Percentiles rank a stretch among this genome's conserved stretches.
Conservation (phyloP, 2,888 invertebrate species). For the Phortica magna region DNA sequence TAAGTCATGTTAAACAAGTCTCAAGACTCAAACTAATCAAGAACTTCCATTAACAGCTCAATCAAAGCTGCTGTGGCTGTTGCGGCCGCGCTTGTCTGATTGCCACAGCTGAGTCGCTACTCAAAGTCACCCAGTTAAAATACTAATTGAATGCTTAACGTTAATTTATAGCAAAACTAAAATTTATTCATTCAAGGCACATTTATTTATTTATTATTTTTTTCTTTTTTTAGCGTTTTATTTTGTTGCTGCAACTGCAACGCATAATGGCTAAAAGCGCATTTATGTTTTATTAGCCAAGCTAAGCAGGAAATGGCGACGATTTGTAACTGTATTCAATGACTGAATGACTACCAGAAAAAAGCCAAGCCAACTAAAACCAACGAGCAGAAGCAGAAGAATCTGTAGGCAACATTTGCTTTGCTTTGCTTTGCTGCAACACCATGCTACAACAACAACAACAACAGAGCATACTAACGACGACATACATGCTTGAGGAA, state of each 20-base stretch:
- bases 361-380: background rate
- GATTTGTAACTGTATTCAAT: slow-evolving; percentile 34
- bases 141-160: slow-evolving; percentile 21
- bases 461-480: background rate
- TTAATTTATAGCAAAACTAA: slow-evolving; percentile 4
- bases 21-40: background rate
- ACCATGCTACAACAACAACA: background rate
- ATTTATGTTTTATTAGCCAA: slow-evolving; percentile 28
- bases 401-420: background rate
- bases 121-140: slow-evolving; percentile 4
- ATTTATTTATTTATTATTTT: background rate
- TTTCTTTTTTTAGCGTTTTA: background rate
- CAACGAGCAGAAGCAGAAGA: background rate
- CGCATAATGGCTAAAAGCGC: slow-evolving; percentile 22
- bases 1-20: background rate
- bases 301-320: slow-evolving; percentile 60
- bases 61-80: slow-evolving; percentile 50
- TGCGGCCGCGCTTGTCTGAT: slow-evolving; percentile 47
- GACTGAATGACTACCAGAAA: slow-evolving; percentile 6
- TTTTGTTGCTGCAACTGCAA: background rate
- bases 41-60: slow-evolving; percentile 65
- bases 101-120: background rate
- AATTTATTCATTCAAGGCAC: slow-evolving; percentile 1
- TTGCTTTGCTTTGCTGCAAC: background rate
- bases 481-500: slow-evolving; percentile 24